Percentiles rank a stretch among this genome's conserved stretches.
Conservation (phyloP, 2,113 vertebrate species). For the Alethe castanea region DNA sequence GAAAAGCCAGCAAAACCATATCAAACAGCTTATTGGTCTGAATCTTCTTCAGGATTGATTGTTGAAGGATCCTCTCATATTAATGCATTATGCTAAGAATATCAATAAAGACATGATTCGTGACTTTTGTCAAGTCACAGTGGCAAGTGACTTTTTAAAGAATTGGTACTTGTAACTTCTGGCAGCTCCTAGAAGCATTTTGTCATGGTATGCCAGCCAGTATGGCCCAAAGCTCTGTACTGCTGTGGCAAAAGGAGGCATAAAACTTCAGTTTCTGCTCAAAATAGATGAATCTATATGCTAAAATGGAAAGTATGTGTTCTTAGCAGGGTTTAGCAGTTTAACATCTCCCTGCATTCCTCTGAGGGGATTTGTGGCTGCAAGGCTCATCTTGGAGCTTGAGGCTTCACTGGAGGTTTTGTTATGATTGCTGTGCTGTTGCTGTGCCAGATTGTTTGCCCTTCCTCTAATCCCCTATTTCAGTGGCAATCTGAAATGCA, state of each 20-base stretch:
- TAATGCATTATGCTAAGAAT: neutral
- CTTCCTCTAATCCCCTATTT: neutral
- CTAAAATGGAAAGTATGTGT: neutral
- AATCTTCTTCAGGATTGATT: neutral
- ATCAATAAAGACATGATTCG: neutral
- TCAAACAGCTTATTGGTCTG: neutral
- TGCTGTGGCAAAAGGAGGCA: neutral
- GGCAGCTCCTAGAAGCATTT: neutral
- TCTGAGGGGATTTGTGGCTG: neutral
- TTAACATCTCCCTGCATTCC: neutral
- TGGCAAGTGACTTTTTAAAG: neutral
- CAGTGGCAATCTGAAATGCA: neutral
- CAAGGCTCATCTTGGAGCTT: neutral
- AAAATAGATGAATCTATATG: accelerated
- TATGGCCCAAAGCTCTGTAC: neutral
- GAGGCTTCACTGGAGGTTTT: neutral
- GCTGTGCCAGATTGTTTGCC: neutral
- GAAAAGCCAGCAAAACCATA: neutral
- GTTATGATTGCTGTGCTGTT: neutral
- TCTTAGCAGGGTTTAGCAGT: neutral
- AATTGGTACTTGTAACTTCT: neutral
- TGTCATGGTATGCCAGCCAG: neutral
- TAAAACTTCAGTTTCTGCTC: neutral
- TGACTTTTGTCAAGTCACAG: too few relatives aligned
- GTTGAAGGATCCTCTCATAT: neutral